phyloP scores from a whole-genome alignment of 1,140 invertebrate genomes.

The Onthophagus taurus region DNA sequence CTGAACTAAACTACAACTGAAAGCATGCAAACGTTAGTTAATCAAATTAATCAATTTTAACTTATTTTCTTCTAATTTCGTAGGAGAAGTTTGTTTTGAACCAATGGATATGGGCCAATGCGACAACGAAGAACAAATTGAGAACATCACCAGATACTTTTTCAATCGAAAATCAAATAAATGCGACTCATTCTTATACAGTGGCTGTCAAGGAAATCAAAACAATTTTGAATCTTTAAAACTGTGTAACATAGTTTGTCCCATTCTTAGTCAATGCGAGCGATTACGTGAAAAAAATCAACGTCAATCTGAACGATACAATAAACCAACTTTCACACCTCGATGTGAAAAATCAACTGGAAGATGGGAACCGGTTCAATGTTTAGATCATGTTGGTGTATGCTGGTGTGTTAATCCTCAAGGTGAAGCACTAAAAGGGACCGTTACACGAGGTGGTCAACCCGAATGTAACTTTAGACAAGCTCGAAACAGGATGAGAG shows the following conservation, averaged over 20 bases:
- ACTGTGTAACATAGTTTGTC: constrained; percentile 75
- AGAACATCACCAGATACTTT: constrained; percentile 57
- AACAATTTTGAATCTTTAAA: constrained; percentile 80
- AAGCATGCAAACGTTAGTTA: too few species aligned
- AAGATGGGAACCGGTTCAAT: constrained; percentile 72
- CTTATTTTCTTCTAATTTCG: background rate
- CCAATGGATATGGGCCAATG: constrained; percentile 51
- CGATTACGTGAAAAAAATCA: constrained; percentile 65
- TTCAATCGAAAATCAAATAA: constrained; percentile 70
- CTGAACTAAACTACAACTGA: too few species aligned
- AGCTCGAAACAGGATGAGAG: constrained; percentile 46
- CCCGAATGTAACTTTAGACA: constrained; percentile 67
- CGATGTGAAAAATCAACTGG: constrained; percentile 62
- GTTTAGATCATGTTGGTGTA: constrained; percentile 66
- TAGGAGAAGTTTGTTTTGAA: constrained; percentile 75
- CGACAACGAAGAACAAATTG: constrained; percentile 29
- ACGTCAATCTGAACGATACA: constrained; percentile 53
- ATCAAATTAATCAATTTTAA: too few species aligned
- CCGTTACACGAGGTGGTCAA: constrained; percentile 57
- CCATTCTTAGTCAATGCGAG: constrained; percentile 71
- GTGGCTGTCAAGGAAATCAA: constrained; percentile 70
- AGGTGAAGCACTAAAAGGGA: constrained; percentile 70
- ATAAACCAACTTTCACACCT: constrained; percentile 62
- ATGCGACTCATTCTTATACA: constrained; percentile 61
- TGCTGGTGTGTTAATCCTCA: constrained; percentile 79